phyloP scores from a whole-genome alignment of 2,888 invertebrate species.

The Agrilus biguttatus region DNA sequence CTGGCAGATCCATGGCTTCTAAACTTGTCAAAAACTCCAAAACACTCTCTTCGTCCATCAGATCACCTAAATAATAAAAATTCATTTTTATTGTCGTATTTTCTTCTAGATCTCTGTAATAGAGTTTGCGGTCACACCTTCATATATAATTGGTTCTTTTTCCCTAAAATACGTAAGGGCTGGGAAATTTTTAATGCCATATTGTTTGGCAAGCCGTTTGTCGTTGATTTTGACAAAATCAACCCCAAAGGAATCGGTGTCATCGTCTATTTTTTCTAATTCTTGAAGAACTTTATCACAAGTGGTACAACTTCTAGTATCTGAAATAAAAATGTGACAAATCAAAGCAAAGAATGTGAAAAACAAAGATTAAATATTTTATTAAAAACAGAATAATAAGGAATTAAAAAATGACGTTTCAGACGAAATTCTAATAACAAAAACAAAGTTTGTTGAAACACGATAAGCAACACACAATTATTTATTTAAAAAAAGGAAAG shows the following conservation, averaged over 20 bases:
- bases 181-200: slow-evolving; percentile 91
- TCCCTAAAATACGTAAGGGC: slow-evolving; percentile 94
- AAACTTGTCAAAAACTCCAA: slow-evolving; percentile 86
- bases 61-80: slow-evolving; percentile 52
- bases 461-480: too few species aligned
- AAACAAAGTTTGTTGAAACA: too few species aligned
- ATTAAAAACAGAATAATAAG: too few species aligned
- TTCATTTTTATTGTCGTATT: slow-evolving; percentile 6
- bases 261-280: slow-evolving; percentile 89
- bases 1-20: slow-evolving; percentile 89
- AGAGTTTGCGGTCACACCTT: slow-evolving; percentile 44
- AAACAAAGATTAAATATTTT: too few species aligned
- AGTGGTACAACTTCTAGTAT: slow-evolving; percentile 82
- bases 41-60: slow-evolving; percentile 89
- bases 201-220: slow-evolving; percentile 89
- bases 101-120: slow-evolving; percentile 1
- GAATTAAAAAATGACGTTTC: too few species aligned
- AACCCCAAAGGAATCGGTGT: slow-evolving; percentile 86
- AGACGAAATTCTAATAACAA: too few species aligned
- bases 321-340: slow-evolving; percentile 34
- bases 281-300: slow-evolving; percentile 84
- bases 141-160: slow-evolving; percentile 91
- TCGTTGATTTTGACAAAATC: slow-evolving; percentile 94
- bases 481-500: too few species aligned
- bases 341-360: too few species aligned